phyloP scores from a whole-genome alignment of 2,888 invertebrate genomes.

The Cacoxenus indagator region DNA sequence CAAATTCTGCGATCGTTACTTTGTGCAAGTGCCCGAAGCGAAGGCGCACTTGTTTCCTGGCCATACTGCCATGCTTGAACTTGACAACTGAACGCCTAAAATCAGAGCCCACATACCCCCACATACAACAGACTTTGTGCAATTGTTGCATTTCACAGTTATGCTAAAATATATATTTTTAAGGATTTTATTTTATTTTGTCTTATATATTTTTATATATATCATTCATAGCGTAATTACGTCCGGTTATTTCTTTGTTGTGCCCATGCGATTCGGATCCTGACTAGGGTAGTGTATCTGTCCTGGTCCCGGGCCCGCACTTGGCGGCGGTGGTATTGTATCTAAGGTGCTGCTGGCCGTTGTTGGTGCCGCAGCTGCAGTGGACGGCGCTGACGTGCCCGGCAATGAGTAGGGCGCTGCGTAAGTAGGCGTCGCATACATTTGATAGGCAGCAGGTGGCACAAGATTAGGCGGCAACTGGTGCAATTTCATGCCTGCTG shows the following conservation, averaged over 20 bases:
- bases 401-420: conserved; percentile 68
- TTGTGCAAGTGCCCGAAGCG: conserved; percentile 65
- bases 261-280: conserved; percentile 93
- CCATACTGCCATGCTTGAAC: conserved; percentile 53
- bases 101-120: too few relatives aligned
- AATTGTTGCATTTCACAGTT: neutral
- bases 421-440: conserved; percentile 65
- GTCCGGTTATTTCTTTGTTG: conserved; percentile 69
- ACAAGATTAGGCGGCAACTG: conserved; percentile 69
- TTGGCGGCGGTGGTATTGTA: conserved; percentile 68
- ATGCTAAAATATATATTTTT: neutral
- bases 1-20: conserved; percentile 63
- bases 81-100: conserved; percentile 35
- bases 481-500: conserved; percentile 70
- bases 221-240: neutral
- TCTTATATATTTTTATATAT: neutral
- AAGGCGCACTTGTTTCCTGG: conserved; percentile 62
- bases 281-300: conserved; percentile 95
- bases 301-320: conserved; percentile 71
- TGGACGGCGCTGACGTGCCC: conserved; percentile 52
- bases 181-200: neutral
- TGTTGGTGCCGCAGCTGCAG: conserved; percentile 18
- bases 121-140: neutral
- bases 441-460: conserved; percentile 67
- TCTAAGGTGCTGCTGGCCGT: conserved; percentile 44